Percentiles rank a stretch among this genome's conserved stretches.
Evolutionary conservation across 2,888 invertebrate species (phyloP).

Genomic region (Nomada fabriciana): DNA sequence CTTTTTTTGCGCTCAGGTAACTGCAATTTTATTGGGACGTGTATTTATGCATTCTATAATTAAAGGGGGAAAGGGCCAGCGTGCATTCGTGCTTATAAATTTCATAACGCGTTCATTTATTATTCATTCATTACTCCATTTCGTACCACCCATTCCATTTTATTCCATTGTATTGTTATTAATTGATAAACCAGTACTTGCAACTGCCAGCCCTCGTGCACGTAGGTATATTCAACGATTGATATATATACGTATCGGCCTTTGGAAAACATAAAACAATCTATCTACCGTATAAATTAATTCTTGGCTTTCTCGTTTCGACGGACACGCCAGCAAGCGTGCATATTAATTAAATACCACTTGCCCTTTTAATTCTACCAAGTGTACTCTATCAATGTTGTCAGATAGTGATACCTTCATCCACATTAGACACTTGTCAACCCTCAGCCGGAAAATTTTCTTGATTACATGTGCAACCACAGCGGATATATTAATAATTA

Average conservation of each 20-base stretch:
- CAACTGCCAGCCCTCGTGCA: background rate
- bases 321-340: no score
- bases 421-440: background rate
- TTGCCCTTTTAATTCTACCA: no score
- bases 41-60: slow-evolving; percentile 25
- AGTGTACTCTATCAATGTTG: no score
- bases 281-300: no score
- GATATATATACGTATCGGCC: no score
- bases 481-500: slow-evolving; percentile 51
- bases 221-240: background rate
- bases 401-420: no score
- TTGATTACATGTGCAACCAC: no score
- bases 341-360: no score
- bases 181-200: slow-evolving; percentile 14
- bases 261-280: no score
- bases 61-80: slow-evolving; percentile 8
- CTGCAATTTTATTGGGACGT: slow-evolving; percentile 33
- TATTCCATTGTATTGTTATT: slow-evolving; percentile 2
- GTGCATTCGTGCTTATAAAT: slow-evolving; percentile 22
- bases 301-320: no score
- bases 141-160: background rate
- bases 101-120: slow-evolving; percentile 19
- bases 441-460: background rate
- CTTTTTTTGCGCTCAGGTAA: background rate
- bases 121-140: slow-evolving; percentile 5